Base-by-base conservation (phyloP, 2,113 vertebrate species). In the Corythoichthys haematopterus region DNA sequence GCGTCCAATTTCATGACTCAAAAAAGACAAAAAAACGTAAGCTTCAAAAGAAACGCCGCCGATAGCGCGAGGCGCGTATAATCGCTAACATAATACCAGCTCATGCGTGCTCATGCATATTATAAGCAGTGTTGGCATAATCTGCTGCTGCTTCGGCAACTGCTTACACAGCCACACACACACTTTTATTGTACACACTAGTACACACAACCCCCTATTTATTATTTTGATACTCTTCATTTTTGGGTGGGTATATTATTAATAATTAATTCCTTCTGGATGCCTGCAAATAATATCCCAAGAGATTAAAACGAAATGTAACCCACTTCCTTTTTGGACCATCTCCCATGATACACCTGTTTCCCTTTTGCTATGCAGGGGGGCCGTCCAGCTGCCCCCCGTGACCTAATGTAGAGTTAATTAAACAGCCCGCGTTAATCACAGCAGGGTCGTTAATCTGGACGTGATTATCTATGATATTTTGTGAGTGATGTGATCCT, bases 401-500 rank as follows among this genome's bases (percentile, higher is more conserved):
- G 33, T 69, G 75, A 83, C 69, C 78, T 64, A 75, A 79, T 76
- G 75, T 76, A 67, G 68, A 88, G 83, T 88, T 88, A 87, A 88
- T 90, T 85, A 88, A 85, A 87, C 87, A 85, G 78, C 80, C 75
- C 33, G 69, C 83, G 81, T 88, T 83, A 82, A 87, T 88, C 87
- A 88, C 85, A 82, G 77, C 69, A 65, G 78, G 83, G 83, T 81
- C 50, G 57, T 85, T 85, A 84, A 86, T 85, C 86, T 81, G 45
- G 14, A 70, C 77, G 74, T 55, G 71, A 84, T 90, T 85, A 88
- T 88, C 82, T 83, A 66, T 80, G 79, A 87, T 88, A 84, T 84
- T 84, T 80, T 65, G 77, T 81, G 72, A 81, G 80, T 82, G 47
- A 79, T 74, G 74, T 68, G 80, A 51, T 72, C 53, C 70, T 75